These are phyloP conservation scores for Albula glossodonta DNA, from an alignment of 2,113 vertebrate species.

Conservation along the genomic window DNA sequence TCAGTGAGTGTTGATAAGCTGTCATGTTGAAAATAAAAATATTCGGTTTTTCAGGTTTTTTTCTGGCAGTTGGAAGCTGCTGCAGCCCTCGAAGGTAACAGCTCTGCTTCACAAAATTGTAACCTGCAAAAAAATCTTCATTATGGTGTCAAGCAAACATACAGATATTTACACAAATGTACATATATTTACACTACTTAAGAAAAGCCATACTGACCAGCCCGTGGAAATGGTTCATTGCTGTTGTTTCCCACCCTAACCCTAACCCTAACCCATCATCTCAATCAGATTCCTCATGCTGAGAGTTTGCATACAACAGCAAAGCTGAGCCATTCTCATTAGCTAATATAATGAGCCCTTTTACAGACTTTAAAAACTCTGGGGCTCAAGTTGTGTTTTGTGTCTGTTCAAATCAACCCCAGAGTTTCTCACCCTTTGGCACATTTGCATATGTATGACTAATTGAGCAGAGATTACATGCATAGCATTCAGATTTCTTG, in stretches of 20 bases:
- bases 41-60: not conserved
- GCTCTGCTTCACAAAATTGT: not conserved
- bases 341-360: slow-evolving; percentile 45
- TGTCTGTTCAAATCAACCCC: slow-evolving; percentile 41
- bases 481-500: slow-evolving; percentile 36
- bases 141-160: not conserved
- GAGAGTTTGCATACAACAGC: slow-evolving; percentile 63
- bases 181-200: slow-evolving; percentile 25
- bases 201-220: slow-evolving; percentile 31
- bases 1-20: not conserved
- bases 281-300: slow-evolving; percentile 47
- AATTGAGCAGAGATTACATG: slow-evolving; percentile 61
- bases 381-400: slow-evolving; percentile 21
- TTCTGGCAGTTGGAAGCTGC: not conserved
- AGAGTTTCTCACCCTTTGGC: slow-evolving; percentile 47
- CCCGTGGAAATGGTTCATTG: slow-evolving; percentile 54
- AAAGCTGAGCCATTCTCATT: slow-evolving; percentile 47
- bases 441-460: slow-evolving; percentile 56
- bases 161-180: too few species aligned
- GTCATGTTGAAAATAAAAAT: not conserved
- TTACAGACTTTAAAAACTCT: slow-evolving; percentile 54
- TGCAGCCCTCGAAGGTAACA: not conserved
- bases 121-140: not conserved
- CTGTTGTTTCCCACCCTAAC: not conserved
- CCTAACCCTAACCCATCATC: not conserved